Base-by-base conservation (phyloP, 2,113 vertebrate species). In the Sturnira hondurensis region DNA sequence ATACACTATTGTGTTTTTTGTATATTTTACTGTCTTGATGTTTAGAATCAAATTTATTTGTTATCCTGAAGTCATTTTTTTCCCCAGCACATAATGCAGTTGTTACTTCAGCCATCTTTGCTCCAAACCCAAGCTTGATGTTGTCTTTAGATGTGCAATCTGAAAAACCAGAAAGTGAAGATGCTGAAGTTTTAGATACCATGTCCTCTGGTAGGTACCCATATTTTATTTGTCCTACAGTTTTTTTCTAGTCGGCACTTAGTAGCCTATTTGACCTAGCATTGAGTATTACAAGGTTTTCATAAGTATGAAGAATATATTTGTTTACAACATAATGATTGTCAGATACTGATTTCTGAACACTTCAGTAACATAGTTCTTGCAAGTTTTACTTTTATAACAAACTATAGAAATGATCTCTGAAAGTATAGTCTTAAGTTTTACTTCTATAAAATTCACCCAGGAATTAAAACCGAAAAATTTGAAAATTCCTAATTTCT, bases 41-140 rank as follows among this genome's bases (percentile, higher is more conserved):
- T 45, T 86, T 89, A 68, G 16, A 92, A 85, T 85, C 67, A 73
- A 88, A 76, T 92, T 81, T 96, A 43, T 84, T 47, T 78, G 47
- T 96, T 81, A 95, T 76, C n/a, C 93, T 97, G 61, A 94, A 96
- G 82, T 58, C 85, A 89, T 5, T 38, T 96, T 89, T 98, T 86
- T 98, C 96, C 96, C 80, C 86, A 99, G 99, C 99, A 1, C 99
- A 99, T 98, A 99, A 99, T 78, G 99, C 99, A 22, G 99, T 99
- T 45, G 99, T 99, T 97, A 99, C 99, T 26, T 99, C 99, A 4
- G 99, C 99, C 0, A 99, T 99, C 94, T 99, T 99, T 97, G 99
- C 99, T 71, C 99, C 99, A 31, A 99, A 99, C 94, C 99, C 99
- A 41, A 98, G 98, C 93, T 98, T 99, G 94, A 99, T 99, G 96